These are phyloP conservation scores for Vidua chalybeata DNA, from an alignment of 2,113 vertebrate species.

Conservation along the genomic window DNA sequence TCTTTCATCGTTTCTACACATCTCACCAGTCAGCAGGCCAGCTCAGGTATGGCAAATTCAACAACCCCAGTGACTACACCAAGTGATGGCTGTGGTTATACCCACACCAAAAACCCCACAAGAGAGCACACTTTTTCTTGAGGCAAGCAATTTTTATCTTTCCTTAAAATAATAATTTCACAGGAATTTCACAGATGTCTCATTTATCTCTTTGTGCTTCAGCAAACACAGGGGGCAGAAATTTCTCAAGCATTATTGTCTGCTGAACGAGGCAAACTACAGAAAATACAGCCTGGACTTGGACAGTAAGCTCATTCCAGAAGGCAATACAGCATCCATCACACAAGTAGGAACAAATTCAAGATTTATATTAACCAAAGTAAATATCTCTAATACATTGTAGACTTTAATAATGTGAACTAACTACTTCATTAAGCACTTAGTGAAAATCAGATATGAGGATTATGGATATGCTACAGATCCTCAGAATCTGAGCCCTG, in stretches of 20 bases:
- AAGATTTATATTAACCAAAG: neutral
- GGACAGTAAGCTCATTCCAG: neutral
- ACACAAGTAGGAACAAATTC: neutral
- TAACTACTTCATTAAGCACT: neutral
- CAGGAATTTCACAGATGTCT: neutral
- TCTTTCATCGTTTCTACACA: neutral
- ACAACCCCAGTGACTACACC: neutral
- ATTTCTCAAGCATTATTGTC: neutral
- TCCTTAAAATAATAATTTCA: neutral
- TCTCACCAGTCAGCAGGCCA: neutral
- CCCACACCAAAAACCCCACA: neutral
- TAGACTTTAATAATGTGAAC: neutral
- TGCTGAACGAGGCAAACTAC: neutral
- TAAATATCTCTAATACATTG: neutral
- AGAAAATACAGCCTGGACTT: neutral
- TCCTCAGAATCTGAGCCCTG: neutral
- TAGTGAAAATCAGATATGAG: neutral
- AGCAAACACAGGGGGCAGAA: neutral
- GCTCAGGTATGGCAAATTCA: neutral
- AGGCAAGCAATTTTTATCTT: neutral
- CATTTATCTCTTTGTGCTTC: neutral
- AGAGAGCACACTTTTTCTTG: neutral
- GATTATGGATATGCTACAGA: neutral
- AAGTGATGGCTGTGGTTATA: neutral
- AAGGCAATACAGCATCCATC: neutral